phyloP scores from a whole-genome alignment of 1,140 invertebrate species.

The Trichonephila inaurata region DNA sequence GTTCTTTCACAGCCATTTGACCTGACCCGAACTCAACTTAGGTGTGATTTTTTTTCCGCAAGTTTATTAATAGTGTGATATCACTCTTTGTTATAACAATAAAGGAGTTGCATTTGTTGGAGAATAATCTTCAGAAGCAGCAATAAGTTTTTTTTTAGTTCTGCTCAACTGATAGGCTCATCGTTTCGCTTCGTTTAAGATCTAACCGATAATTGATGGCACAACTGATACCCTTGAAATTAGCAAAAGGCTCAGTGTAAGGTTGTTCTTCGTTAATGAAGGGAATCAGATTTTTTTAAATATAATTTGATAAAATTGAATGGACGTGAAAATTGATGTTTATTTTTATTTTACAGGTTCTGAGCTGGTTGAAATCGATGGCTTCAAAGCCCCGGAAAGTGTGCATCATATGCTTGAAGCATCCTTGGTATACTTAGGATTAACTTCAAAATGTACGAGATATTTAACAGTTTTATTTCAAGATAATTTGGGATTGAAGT shows the following conservation, averaged over 20 bases:
- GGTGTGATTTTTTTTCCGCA: slow-evolving; percentile 43
- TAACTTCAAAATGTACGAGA: neutral
- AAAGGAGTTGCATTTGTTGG: slow-evolving; percentile 36
- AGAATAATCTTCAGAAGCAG: slow-evolving; percentile 13
- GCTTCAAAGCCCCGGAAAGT: neutral
- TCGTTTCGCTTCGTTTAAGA: slow-evolving; percentile 53
- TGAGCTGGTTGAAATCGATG: neutral
- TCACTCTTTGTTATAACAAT: slow-evolving; percentile 45
- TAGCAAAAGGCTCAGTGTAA: slow-evolving; percentile 28
- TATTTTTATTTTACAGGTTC: slow-evolving; percentile 24
- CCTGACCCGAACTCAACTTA: slow-evolving; percentile 57
- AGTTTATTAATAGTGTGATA: slow-evolving; percentile 69
- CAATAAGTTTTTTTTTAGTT: neutral
- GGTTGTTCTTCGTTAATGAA: slow-evolving; percentile 20
- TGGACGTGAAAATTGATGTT: neutral
- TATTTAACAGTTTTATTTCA: neutral
- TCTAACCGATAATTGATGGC: slow-evolving; percentile 39
- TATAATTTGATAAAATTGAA: slow-evolving; percentile 17
- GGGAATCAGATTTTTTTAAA: neutral
- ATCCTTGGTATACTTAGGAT: neutral
- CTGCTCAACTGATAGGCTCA: slow-evolving; percentile 14
- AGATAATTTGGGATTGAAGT: neutral
- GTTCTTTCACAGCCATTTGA: slow-evolving; percentile 60
- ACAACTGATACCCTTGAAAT: slow-evolving; percentile 60
- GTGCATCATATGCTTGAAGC: neutral